A percentile compares a stretch with the other conserved stretches of the same genome.
Conservation (phyloP, 2,113 vertebrate genomes). For the Chloebia gouldiae region DNA sequence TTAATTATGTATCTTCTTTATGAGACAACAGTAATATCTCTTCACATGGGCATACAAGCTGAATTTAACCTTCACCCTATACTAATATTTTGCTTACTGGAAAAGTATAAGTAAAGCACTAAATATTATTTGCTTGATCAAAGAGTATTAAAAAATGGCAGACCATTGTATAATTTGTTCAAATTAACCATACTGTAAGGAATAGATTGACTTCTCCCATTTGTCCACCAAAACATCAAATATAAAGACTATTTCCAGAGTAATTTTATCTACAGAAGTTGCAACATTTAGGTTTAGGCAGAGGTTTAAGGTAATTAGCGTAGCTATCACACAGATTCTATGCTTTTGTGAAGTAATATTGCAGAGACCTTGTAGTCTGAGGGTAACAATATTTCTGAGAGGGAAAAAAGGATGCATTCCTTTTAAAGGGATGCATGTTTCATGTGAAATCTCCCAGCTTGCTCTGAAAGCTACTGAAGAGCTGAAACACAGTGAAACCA, state of each 20-base stretch:
- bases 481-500: background rate
- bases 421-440: background rate
- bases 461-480: background rate
- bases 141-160: slow-evolving; percentile 16
- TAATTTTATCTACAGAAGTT: background rate
- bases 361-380: background rate
- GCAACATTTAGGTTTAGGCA: background rate
- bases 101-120: background rate
- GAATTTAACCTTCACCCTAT: slow-evolving; percentile 31
- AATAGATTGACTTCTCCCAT: background rate
- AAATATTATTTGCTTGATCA: background rate
- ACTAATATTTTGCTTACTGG: background rate
- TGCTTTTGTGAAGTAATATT: background rate
- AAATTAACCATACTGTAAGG: background rate
- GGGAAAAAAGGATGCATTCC: background rate
- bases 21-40: slow-evolving; percentile 21
- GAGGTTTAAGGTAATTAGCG: background rate
- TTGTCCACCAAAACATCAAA: background rate
- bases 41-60: background rate
- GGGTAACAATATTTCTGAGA: background rate
- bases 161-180: background rate
- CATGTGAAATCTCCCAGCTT: background rate
- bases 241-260: background rate
- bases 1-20: slow-evolving; percentile 47
- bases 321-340: background rate